A percentile compares a stretch with the other conserved stretches of the same genome.
Evolutionary conservation across 2,113 vertebrate genomes (phyloP).

Genomic region (Archilochus colubris): DNA sequence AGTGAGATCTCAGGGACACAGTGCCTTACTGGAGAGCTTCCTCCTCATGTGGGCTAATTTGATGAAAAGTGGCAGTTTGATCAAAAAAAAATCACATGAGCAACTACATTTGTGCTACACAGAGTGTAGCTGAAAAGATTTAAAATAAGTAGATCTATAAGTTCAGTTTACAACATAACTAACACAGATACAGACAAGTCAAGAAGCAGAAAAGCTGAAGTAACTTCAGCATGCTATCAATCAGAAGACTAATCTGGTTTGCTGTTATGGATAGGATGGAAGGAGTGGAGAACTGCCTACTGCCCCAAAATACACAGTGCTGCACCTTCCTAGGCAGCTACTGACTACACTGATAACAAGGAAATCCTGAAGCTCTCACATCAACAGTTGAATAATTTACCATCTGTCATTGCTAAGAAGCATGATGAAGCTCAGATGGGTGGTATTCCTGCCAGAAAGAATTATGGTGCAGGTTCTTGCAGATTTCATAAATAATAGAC

Average conservation of each 20-base stretch:
- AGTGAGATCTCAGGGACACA: background rate
- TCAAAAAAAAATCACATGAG: background rate
- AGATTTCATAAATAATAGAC: background rate
- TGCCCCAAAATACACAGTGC: background rate
- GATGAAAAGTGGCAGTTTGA: background rate
- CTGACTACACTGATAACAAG: background rate
- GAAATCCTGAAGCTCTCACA: background rate
- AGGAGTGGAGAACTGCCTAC: background rate
- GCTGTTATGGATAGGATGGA: background rate
- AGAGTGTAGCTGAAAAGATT: background rate
- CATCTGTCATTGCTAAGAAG: background rate
- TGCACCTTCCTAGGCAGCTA: background rate
- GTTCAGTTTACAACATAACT: background rate
- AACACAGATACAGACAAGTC: background rate
- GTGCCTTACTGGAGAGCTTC: background rate
- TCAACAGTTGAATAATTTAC: background rate
- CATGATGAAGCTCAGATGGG: background rate
- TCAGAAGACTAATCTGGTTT: background rate
- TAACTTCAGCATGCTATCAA: background rate
- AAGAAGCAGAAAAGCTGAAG: background rate
- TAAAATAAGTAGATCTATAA: background rate
- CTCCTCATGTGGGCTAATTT: background rate
- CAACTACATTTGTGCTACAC: background rate
- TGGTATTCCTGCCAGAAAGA: background rate
- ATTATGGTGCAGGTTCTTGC: background rate